Base-by-base conservation (phyloP, 2,888 invertebrate genomes). In the Drosophila merina region DNA sequence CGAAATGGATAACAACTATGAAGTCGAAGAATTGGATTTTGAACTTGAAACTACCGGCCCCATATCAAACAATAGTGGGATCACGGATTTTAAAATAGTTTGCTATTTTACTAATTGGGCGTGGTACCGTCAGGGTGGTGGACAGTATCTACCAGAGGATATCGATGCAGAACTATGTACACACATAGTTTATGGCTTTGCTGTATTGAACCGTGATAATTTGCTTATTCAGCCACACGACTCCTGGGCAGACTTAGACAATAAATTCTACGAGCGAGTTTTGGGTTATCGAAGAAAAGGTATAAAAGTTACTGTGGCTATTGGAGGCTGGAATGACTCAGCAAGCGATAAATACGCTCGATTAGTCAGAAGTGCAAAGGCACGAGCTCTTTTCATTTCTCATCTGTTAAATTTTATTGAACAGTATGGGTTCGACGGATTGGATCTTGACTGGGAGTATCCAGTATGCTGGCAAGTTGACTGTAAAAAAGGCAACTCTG, bases 311-410 rank as follows among this genome's bases (percentile, higher is more conserved):
- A 93, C 97, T 0, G 93, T 98, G 2, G 98, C 98, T 0, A 94
- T 98, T 64, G 98, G 98, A 5, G 98, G 98, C 0, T 98, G 98
- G 98, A 98, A 97, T 88, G 97, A 98, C 91, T 98, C 97, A 0
- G 96, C 96, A 0, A 97, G 97, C 3, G 96, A 96, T 90, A 97
- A 97, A 89, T 97, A 97, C 91, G 96, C 97, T 0, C 94, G 95
- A 45, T 92, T 97, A 33, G 97, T 96, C 0, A 95, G 96, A 89
- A 95, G 94, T 86, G 93, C 95, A 0, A 92, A 93, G 0, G 94
- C 96, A 0, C 93, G 97, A 59, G 92, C 94, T 30, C 94, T 94
- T 73, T 98, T 98, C 86, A 94, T 97, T 12, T 92, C 94, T 0
- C 95, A 96, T 78, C 95, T 95, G 0, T 76, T 96, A 0, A 94